Evolutionary conservation across 2,797 vertebrate species (phyloP), one percentile per base, ranked within the genome.

Genomic region (Rhinatrema bivittatum): DNA sequence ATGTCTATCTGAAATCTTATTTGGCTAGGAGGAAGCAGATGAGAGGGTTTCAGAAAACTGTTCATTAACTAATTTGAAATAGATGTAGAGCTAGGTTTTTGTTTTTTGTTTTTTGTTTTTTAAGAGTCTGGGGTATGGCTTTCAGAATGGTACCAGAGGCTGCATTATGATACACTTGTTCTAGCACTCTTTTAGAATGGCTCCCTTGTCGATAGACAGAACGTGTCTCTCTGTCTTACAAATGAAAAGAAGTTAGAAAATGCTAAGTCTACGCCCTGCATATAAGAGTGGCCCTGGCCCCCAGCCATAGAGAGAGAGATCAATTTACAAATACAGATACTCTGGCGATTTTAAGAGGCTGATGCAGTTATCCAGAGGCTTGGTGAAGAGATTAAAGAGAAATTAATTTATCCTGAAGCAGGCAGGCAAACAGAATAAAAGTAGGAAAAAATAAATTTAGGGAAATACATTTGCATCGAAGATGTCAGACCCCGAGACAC

Each of bases 271-370:
- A 7, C 45, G 54, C 56, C 20, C 40, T 52, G 27, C 31, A 29
- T 61, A 39, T 46, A n/a, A 60, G 27, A 26, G 42, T 7, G 20
- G 34, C 42, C 20, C 26, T 62, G 45, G 55, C 42, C 28, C 42
- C 50, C 41, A 55, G 50, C 48, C 39, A 53, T 33, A 56, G 44
- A 63, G 60, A n/a, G n/a, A 46, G 51, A 68, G 71, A 70, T 74
- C 60, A 62, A 57, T 74, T 63, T 71, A 65, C 57, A 65, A 55
- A 70, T 66, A 59, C 32, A 61, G 56, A 70, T 67, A 65, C 64
- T 72, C 70, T 87, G 80, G 81, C 75, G 89, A 84, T 90, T 87
- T 86, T 85, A 91, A 87, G 80, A 87, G 78, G 68, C 78, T 88
- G 24, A 79, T 88, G 18, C 30, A 50, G 52, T 50, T 62, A 36